These are phyloP conservation scores for Linyphia triangularis DNA, from an alignment of 2,888 invertebrate species.

Conservation along the genomic window DNA sequence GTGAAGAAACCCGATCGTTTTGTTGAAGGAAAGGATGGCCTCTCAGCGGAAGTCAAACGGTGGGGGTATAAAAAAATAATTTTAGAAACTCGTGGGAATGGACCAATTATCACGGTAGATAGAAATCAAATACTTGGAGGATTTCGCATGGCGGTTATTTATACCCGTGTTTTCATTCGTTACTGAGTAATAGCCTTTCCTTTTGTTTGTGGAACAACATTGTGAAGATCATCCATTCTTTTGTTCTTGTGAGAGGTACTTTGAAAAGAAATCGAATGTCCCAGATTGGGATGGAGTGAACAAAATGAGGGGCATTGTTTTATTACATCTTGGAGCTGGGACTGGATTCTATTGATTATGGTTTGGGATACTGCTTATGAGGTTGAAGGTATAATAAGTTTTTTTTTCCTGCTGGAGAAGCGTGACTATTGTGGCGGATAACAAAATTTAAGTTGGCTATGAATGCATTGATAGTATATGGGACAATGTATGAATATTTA, in stretches of 20 bases:
- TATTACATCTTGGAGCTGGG: background rate
- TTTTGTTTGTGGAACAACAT: slow-evolving; percentile 17
- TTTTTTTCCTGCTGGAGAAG: background rate
- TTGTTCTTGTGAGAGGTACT: background rate
- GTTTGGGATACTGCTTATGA: background rate
- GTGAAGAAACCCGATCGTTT: slow-evolving; percentile 28
- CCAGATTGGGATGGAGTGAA: slow-evolving; percentile 42
- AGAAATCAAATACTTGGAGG: background rate
- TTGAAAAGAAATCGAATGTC: slow-evolving; percentile 39
- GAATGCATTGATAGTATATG: too few relatives aligned
- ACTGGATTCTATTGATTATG: slow-evolving; percentile 8
- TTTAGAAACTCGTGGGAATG: slow-evolving; percentile 57
- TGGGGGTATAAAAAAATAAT: background rate
- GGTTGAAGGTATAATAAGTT: background rate
- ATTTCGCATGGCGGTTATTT: slow-evolving; percentile 26
- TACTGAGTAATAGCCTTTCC: background rate
- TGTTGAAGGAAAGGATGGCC: background rate
- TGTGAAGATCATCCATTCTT: slow-evolving; percentile 39
- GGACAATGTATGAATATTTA: too few relatives aligned
- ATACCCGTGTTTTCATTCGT: slow-evolving; percentile 48
- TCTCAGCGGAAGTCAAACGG: slow-evolving; percentile 44
- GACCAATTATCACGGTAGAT: slow-evolving; percentile 48
- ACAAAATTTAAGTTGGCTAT: background rate
- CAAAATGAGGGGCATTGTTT: slow-evolving; percentile 34
- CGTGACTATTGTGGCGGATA: background rate